Evolutionary conservation across 1,140 invertebrate genomes (phyloP).

Genomic region (Pseudomyrmex pallidus): DNA sequence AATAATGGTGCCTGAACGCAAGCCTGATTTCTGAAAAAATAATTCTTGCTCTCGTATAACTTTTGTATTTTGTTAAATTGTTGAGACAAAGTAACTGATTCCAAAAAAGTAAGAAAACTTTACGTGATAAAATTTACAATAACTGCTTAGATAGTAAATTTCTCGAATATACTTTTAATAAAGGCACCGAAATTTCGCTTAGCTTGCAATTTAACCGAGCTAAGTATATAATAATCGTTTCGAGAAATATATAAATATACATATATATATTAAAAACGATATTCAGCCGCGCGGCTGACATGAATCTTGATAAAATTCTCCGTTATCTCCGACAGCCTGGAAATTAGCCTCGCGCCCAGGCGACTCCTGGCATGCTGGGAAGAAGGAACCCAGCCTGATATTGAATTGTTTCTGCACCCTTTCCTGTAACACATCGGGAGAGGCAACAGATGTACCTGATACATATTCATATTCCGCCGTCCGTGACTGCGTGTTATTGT

Average conservation of each 20-base stretch:
- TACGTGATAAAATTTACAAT: too few relatives aligned
- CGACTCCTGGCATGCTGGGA: constrained; percentile 45
- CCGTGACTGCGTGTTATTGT: constrained; percentile 62
- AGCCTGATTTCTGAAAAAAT: background rate
- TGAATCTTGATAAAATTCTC: constrained; percentile 34
- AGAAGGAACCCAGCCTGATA: constrained; percentile 60
- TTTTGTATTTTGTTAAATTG: background rate
- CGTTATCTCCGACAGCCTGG: background rate
- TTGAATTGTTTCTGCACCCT: constrained; percentile 76
- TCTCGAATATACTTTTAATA: background rate
- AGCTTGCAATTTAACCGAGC: background rate
- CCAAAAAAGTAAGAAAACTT: too few relatives aligned
- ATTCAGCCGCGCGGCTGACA: constrained; percentile 20
- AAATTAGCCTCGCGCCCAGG: constrained; percentile 61
- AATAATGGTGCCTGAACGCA: background rate
- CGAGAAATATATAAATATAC: background rate
- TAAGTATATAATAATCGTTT: constrained; percentile 15
- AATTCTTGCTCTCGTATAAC: background rate
- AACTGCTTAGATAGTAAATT: background rate
- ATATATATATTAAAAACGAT: background rate
- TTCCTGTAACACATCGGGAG: constrained; percentile 62
- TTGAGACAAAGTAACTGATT: too few relatives aligned
- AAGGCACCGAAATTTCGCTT: background rate
- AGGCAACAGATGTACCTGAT: constrained; percentile 78
- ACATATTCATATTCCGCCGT: constrained; percentile 77